Percentiles rank a stretch among this genome's conserved stretches.
Evolutionary conservation across 1,140 invertebrate genomes (phyloP).

Genomic region (Mycetomoellerius zeteki): DNA sequence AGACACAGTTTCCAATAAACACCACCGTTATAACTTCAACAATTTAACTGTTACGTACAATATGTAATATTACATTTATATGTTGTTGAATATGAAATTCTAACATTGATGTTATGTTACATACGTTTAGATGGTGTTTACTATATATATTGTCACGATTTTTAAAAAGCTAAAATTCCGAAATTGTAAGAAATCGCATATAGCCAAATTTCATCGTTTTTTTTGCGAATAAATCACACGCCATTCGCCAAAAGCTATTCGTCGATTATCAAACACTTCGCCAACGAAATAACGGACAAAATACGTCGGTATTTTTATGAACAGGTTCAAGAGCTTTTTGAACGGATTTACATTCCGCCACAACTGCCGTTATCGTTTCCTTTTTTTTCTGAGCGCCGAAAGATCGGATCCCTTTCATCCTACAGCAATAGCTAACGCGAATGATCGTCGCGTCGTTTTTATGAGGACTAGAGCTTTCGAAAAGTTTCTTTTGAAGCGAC

Average conservation of each 20-base stretch:
- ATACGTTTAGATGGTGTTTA: too few species aligned
- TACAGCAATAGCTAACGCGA: constrained; percentile 17
- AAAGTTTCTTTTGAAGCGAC: constrained; percentile 64
- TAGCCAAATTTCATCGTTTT: neutral
- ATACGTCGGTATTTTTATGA: neutral
- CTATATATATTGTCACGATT: neutral
- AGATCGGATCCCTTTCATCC: constrained; percentile 23
- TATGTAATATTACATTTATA: too few species aligned
- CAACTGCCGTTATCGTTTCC: neutral
- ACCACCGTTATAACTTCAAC: too few species aligned
- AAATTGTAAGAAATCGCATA: neutral
- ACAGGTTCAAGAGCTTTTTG: constrained; percentile 21
- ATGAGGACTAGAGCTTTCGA: constrained; percentile 41
- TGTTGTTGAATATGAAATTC: too few species aligned
- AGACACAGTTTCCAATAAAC: too few species aligned
- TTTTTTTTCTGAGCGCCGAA: neutral
- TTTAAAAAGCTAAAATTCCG: neutral
- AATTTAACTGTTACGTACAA: too few species aligned
- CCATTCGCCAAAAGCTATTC: neutral
- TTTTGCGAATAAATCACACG: neutral
- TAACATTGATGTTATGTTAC: too few species aligned
- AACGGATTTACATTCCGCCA: constrained; percentile 14
- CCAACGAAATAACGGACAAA: neutral
- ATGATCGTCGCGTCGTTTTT: constrained; percentile 34
- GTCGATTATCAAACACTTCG: neutral